phyloP scores from a whole-genome alignment of 1,140 invertebrate genomes.

The Drosophila neocordata region DNA sequence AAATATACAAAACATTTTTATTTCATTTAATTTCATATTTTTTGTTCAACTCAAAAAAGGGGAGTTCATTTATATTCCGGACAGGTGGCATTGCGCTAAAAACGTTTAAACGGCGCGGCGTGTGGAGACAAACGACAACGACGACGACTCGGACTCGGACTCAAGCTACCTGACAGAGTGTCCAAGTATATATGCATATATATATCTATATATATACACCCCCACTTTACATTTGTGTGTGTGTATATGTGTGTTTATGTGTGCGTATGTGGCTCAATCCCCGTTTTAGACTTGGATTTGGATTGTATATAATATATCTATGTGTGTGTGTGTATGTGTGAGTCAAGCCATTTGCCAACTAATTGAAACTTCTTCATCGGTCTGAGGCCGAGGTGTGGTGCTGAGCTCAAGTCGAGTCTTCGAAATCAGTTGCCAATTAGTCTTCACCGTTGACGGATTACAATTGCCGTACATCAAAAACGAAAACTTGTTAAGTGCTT shows the following conservation, averaged over 20 bases:
- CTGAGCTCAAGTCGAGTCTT: conserved; percentile 68
- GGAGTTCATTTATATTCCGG: conserved; percentile 77
- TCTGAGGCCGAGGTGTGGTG: conserved; percentile 80
- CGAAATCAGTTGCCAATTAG: conserved; percentile 82
- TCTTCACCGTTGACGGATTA: conserved; percentile 79
- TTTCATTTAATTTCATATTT: conserved; percentile 80
- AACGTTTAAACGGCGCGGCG: conserved; percentile 54
- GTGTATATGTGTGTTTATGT: conserved; percentile 13
- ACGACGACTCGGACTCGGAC: conserved; percentile 17
- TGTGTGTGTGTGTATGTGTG: neutral
- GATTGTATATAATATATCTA: conserved; percentile 36
- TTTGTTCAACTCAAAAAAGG: conserved; percentile 48
- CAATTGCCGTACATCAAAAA: conserved; percentile 52
- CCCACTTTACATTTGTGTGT: conserved; percentile 56
- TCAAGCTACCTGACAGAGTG: conserved; percentile 62
- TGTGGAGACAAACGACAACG: conserved; percentile 12
- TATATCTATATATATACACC: conserved; percentile 40
- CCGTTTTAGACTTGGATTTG: conserved; percentile 57
- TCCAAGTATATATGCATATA: conserved; percentile 18
- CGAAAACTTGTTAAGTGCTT: conserved; percentile 61
- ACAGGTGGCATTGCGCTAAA: conserved; percentile 68
- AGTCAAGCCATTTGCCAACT: conserved; percentile 49
- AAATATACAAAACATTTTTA: conserved; percentile 59
- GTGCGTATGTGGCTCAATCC: conserved; percentile 49
- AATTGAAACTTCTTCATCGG: conserved; percentile 77